Percentiles rank a stretch among this genome's conserved stretches.
These are phyloP conservation scores for Epirrhoe tristata DNA, from an alignment of 2,888 invertebrate species.

Conservation along the genomic window DNA sequence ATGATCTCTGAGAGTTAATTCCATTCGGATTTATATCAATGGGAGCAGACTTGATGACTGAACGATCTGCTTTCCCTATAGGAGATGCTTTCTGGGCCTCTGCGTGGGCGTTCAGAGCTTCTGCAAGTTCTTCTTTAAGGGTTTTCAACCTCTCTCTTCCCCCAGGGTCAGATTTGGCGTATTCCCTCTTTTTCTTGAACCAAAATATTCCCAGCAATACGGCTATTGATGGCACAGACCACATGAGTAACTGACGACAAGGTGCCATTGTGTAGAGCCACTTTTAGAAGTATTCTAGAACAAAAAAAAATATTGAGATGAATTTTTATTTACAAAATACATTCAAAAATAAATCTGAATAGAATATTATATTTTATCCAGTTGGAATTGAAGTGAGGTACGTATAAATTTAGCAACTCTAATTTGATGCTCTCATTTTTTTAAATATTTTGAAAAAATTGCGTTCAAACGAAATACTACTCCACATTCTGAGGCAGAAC, in stretches of 20 bases:
- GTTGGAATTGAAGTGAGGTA: not conserved
- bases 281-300: conserved; percentile 86
- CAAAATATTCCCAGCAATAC: conserved; percentile 92
- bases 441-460: not conserved
- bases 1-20: conserved; percentile 80
- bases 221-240: conserved; percentile 92
- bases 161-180: conserved; percentile 90
- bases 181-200: conserved; percentile 92
- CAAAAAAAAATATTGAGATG: conserved; percentile 52
- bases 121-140: conserved; percentile 79
- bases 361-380: not conserved
- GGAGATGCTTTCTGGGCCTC: conserved; percentile 76
- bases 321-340: not conserved
- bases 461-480: conserved; percentile 21
- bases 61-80: conserved; percentile 70
- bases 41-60: conserved; percentile 87
- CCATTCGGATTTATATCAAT: conserved; percentile 87
- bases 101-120: conserved; percentile 73
- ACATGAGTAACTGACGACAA: conserved; percentile 90
- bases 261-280: conserved; percentile 92
- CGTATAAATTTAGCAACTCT: not conserved
- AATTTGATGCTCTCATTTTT: not conserved
- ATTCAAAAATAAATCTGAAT: not conserved
- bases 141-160: conserved; percentile 84
- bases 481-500: conserved; percentile 15